phyloP scores from a whole-genome alignment of 2,113 vertebrate species.

The Poecilia latipinna region DNA sequence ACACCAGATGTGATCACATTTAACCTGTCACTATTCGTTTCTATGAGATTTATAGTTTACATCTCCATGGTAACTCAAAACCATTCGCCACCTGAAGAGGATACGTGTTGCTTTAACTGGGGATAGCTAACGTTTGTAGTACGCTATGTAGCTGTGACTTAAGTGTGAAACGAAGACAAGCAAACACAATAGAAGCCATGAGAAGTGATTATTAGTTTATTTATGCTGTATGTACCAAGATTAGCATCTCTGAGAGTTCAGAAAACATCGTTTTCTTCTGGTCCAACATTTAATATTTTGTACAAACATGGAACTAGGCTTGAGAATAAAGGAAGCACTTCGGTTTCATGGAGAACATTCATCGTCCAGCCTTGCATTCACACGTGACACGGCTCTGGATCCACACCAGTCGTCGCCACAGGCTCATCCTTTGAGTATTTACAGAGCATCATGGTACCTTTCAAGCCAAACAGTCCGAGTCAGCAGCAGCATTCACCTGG shows the following conservation, averaged over 20 bases:
- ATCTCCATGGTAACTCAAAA: background rate
- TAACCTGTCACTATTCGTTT: no score
- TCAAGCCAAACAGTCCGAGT: slow-evolving; percentile 20
- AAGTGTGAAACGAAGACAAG: background rate
- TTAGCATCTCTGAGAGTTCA: slow-evolving; percentile 20
- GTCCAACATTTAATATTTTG: slow-evolving; percentile 32
- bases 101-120: background rate
- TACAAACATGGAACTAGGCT: slow-evolving; percentile 35
- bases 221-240: slow-evolving; percentile 73
- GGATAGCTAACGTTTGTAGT: no score
- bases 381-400: slow-evolving; percentile 7
- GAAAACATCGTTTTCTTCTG: slow-evolving; percentile 35
- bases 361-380: slow-evolving; percentile 35
- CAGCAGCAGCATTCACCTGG: slow-evolving; percentile 50
- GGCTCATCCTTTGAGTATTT: slow-evolving; percentile 27
- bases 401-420: slow-evolving; percentile 28
- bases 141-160: background rate
- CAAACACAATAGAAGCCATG: background rate
- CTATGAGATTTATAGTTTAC: no score
- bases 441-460: slow-evolving; percentile 31
- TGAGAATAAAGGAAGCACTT: slow-evolving; percentile 34
- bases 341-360: slow-evolving; percentile 17
- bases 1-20: no score
- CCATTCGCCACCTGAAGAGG: background rate
- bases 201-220: slow-evolving; percentile 75